These are phyloP conservation scores for Orthosia gothica DNA, from an alignment of 2,888 invertebrate species.

Conservation along the genomic window DNA sequence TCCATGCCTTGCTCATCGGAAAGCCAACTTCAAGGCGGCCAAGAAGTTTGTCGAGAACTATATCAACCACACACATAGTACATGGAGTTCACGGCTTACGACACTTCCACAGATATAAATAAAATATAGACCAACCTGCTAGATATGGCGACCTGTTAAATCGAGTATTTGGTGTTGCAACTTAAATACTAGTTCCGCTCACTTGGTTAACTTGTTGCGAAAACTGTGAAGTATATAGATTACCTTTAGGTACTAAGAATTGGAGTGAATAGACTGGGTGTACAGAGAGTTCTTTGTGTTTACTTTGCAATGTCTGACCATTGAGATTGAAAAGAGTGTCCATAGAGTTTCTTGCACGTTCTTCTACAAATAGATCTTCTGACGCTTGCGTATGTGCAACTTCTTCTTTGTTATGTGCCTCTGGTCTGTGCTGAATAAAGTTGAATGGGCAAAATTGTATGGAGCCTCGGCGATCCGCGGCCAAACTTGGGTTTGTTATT, in stretches of 20 bases:
- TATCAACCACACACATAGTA: neutral
- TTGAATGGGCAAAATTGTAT: too few species aligned
- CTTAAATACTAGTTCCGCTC: conserved; percentile 49
- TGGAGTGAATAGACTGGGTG: neutral
- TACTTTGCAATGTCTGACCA: neutral
- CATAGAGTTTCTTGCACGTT: too few species aligned
- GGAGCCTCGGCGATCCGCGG: too few species aligned
- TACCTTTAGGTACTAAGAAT: neutral
- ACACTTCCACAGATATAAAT: conserved; percentile 8
- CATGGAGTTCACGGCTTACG: conserved; percentile 2
- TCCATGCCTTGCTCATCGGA: too few species aligned
- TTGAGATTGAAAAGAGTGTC: neutral
- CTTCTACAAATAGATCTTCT: too few species aligned
- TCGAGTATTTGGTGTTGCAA: conserved; percentile 37
- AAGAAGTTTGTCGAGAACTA: too few species aligned
- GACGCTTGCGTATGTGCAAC: too few species aligned
- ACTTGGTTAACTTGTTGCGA: conserved; percentile 36
- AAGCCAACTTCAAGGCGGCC: too few species aligned
- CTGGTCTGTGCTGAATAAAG: too few species aligned
- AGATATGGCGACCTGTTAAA: conserved; percentile 32
- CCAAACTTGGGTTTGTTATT: too few species aligned
- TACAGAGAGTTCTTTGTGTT: neutral
- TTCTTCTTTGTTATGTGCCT: too few species aligned
- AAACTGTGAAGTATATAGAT: conserved; percentile 36
- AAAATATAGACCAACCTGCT: conserved; percentile 20